Base-by-base conservation (phyloP, 1,140 invertebrate genomes). In the Colletes gigas region DNA sequence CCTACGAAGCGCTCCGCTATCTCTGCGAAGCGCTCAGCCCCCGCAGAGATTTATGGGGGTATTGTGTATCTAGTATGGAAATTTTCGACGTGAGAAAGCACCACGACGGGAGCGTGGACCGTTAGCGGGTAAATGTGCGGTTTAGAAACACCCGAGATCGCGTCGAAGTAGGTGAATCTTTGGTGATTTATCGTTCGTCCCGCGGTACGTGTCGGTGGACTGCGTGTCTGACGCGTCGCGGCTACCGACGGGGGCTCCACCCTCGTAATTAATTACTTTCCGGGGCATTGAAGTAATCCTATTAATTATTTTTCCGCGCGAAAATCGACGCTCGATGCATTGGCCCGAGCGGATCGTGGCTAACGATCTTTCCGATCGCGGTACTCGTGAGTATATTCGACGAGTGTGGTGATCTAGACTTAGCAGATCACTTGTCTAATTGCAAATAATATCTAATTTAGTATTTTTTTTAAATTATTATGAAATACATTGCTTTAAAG, bases 61-160 rank as follows among this genome's bases (percentile, higher is more conserved):
- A 74, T 74, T 73, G 73, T 81, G 83, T 82, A 82, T 85, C 83
- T 70, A 71, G 63, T 57, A 67, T 73, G 83, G 79, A 85, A 82
- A 82, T 82, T 85, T 82, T 82, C 69, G 73, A 73, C 59, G 83
- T 70, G 73, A 74, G 69, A 66, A 78, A 84, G 73, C 77, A 50
- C 68, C 71, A 70, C 77, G 55, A 55, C 77, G 63, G 41, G 59
- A 63, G 21, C 68, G 59, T n/a, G 72, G 54, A 74, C 62, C 63
- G 68, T 67, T 59, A 75, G 21, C 44, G 54, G 67, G 67, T 60
- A 78, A 57, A 41, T 72, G 74, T 59, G 78, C 60, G 84, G 82
- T 80, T 70, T 77, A 84, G 84, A 71, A 83, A 82, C 73, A 78
- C 47, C 47, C 50, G 63, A 67, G 50, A 71, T 68, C 19, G 71